phyloP scores from a whole-genome alignment of 2,797 vertebrate genomes.

The Acropternis orthonyx region DNA sequence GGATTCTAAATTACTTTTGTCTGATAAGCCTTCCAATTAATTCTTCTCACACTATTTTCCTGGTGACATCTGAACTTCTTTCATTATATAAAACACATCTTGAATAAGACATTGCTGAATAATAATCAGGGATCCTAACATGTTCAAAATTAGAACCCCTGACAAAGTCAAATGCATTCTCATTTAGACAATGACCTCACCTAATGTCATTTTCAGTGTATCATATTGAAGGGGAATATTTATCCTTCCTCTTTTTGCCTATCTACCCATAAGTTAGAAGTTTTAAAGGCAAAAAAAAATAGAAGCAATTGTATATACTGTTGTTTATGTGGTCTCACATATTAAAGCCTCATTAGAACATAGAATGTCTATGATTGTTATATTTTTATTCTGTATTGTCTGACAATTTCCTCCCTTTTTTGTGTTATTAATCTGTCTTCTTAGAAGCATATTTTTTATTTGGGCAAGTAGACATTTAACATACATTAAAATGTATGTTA shows the following conservation, averaged over 20 bases:
- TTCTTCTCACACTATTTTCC: slow-evolving; percentile 88
- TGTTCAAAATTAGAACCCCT: slow-evolving; percentile 75
- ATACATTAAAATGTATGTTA: slow-evolving; percentile 63
- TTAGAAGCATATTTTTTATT: slow-evolving; percentile 29
- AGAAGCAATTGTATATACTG: not conserved
- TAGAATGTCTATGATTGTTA: not conserved
- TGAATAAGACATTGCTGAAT: slow-evolving; percentile 78
- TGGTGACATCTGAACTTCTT: slow-evolving; percentile 83
- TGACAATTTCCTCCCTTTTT: not conserved
- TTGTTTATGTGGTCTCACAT: not conserved
- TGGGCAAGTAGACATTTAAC: slow-evolving; percentile 9
- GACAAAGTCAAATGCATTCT: slow-evolving; percentile 76
- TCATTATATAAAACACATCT: slow-evolving; percentile 84
- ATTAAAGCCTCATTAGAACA: slow-evolving; percentile 20
- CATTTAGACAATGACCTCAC: slow-evolving; percentile 76
- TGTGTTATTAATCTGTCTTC: not conserved
- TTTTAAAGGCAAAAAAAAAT: slow-evolving; percentile 14
- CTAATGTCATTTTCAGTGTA: slow-evolving; percentile 71
- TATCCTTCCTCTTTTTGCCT: slow-evolving; percentile 3
- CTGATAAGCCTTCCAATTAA: slow-evolving; percentile 92
- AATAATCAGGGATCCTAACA: slow-evolving; percentile 77
- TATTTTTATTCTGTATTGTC: slow-evolving; percentile 12
- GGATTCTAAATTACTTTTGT: slow-evolving; percentile 86
- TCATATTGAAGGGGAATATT: slow-evolving; percentile 59
- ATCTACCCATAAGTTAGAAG: slow-evolving; percentile 31